Evolutionary conservation across 2,797 vertebrate species (phyloP).

Genomic region (Sparus aurata): DNA sequence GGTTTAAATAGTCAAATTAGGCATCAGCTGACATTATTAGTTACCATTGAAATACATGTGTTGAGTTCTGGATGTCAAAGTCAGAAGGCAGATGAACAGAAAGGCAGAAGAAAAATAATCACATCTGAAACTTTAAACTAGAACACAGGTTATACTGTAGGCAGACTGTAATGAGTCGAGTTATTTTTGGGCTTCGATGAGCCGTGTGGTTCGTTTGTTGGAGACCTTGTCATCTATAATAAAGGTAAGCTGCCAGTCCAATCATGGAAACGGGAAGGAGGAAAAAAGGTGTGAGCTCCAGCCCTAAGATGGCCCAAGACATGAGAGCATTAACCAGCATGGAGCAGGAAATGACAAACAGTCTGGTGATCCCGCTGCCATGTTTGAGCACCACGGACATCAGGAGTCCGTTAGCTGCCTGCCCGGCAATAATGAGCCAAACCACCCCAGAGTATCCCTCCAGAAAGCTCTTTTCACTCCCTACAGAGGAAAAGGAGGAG

Average conservation of each 20-base stretch:
- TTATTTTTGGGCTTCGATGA: neutral
- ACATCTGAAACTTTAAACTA: slow-evolving; percentile 1
- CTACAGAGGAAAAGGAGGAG: slow-evolving; percentile 78
- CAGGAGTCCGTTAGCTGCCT: slow-evolving; percentile 93
- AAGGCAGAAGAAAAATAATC: slow-evolving; percentile 40
- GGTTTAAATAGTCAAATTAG: neutral
- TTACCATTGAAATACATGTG: slow-evolving; percentile 3
- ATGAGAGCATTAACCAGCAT: slow-evolving; percentile 93
- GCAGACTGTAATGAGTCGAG: neutral
- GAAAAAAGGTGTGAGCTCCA: slow-evolving; percentile 92
- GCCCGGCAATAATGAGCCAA: slow-evolving; percentile 88
- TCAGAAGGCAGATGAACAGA: slow-evolving; percentile 39
- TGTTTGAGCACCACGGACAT: slow-evolving; percentile 97
- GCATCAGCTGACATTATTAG: neutral
- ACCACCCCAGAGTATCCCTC: slow-evolving; percentile 90
- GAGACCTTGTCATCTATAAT: slow-evolving; percentile 83
- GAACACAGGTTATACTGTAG: neutral
- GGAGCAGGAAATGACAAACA: slow-evolving; percentile 95
- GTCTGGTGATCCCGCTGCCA: slow-evolving; percentile 93
- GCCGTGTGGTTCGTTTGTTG: neutral
- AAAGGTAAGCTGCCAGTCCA: slow-evolving; percentile 90
- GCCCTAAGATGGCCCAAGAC: slow-evolving; percentile 88
- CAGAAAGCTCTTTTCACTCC: slow-evolving; percentile 81
- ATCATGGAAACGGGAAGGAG: slow-evolving; percentile 87
- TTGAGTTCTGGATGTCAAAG: slow-evolving; percentile 24